Percentiles rank a stretch among this genome's conserved stretches.
Conservation (phyloP, 2,888 invertebrate genomes). For the Nebria salina region DNA sequence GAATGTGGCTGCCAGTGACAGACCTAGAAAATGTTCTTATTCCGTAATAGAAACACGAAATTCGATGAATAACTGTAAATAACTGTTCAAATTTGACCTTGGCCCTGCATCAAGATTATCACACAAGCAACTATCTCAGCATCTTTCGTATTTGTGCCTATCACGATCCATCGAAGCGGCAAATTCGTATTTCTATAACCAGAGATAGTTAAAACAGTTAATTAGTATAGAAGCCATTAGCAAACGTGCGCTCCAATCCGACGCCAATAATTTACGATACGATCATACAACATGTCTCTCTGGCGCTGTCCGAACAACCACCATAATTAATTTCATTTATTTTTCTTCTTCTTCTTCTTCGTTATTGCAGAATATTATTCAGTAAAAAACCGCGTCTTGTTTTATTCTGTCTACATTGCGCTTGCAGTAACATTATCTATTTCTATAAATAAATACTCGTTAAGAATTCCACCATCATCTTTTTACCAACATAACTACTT, state of each 20-base stretch:
- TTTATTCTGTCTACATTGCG: slow-evolving; percentile 1
- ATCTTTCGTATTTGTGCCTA: slow-evolving; percentile 26
- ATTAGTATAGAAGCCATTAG: slow-evolving; percentile 17
- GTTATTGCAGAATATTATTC: slow-evolving; percentile 1
- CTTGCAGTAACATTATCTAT: slow-evolving; percentile 1
- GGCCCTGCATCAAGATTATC: slow-evolving; percentile 45
- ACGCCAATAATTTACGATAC: slow-evolving; percentile 28
- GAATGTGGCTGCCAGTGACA: slow-evolving; percentile 10
- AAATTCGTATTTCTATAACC: slow-evolving; percentile 9
- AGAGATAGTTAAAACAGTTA: neutral
- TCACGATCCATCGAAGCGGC: slow-evolving; percentile 35
- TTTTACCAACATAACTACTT: neutral
- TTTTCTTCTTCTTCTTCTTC: neutral
- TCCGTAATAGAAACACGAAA: slow-evolving; percentile 41
- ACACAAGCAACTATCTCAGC: slow-evolving; percentile 32
- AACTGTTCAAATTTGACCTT: slow-evolving; percentile 45
- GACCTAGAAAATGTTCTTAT: slow-evolving; percentile 14
- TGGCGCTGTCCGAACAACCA: neutral
- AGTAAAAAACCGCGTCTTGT: neutral
- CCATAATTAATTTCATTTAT: neutral
- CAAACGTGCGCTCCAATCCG: slow-evolving; percentile 6
- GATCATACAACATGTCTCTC: slow-evolving; percentile 13
- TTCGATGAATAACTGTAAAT: slow-evolving; percentile 40
- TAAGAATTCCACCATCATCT: slow-evolving; percentile 1
- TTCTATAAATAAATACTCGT: slow-evolving; percentile 1